Conservation (phyloP, 2,797 vertebrate genomes). For the Pteropus rufus region DNA sequence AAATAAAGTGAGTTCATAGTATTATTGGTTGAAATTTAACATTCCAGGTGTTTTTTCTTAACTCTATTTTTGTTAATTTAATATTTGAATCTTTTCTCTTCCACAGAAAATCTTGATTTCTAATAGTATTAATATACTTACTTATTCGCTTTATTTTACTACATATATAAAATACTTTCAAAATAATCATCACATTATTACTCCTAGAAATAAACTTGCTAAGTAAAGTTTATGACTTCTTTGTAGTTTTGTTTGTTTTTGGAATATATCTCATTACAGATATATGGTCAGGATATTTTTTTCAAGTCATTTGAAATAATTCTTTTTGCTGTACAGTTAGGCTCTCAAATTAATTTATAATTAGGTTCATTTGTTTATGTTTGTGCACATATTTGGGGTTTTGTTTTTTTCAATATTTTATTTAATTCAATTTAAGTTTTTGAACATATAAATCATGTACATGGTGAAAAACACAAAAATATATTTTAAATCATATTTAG, state of each 20-base stretch:
- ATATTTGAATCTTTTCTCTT: not conserved
- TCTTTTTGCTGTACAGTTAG: not conserved
- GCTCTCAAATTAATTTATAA: not conserved
- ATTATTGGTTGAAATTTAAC: not conserved
- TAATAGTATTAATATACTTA: not conserved
- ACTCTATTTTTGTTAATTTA: not conserved
- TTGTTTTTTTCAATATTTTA: not conserved
- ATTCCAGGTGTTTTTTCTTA: not conserved
- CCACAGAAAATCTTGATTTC: not conserved
- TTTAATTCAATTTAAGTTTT: conserved; percentile 14
- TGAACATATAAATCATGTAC: conserved; percentile 2
- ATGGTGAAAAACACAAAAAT: conserved; percentile 1
- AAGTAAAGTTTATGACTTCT: not conserved
- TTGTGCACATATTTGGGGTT: not conserved
- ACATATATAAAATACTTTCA: not conserved
- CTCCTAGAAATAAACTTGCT: not conserved
- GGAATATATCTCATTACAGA: not conserved
- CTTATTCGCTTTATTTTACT: not conserved
- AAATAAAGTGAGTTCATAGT: not conserved
- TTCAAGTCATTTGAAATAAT: not conserved
- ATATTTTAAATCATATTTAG: not conserved
- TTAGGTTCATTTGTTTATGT: not conserved
- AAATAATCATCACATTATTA: not conserved
- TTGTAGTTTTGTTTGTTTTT: not conserved
- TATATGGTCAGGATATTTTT: not conserved